These are phyloP conservation scores for Hermodice carunculata DNA, from an alignment of 2,888 invertebrate species.

Conservation along the genomic window DNA sequence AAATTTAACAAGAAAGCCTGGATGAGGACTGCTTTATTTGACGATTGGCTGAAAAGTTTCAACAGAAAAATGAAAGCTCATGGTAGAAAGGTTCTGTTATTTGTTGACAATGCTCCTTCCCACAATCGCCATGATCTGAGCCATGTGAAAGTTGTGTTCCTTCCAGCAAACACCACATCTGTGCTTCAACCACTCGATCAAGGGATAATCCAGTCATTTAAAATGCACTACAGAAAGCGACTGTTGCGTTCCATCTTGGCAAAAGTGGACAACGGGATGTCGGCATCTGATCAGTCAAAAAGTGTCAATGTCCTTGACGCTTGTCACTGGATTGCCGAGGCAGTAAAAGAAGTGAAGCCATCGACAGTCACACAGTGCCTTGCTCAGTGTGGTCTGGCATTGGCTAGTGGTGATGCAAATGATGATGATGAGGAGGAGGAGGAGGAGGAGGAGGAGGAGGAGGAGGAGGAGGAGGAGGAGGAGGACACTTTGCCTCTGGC, in stretches of 20 bases:
- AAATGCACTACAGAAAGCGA: neutral
- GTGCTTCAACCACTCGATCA: slow-evolving; percentile 3
- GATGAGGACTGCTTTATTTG: neutral
- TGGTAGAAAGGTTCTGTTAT: neutral
- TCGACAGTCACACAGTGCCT: no score
- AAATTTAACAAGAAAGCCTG: neutral
- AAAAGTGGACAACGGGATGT: neutral
- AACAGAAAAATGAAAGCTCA: neutral
- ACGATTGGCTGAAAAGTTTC: neutral
- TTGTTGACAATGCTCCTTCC: neutral
- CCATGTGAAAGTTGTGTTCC: neutral
- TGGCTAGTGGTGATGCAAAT: no score
- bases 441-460: no score
- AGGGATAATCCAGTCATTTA: neutral
- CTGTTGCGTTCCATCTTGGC: neutral
- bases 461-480: no score
- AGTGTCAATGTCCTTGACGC: no score
- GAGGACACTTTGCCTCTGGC: no score
- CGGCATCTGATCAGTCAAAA: no score
- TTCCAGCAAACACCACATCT: slow-evolving; percentile 3
- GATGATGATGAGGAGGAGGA: no score
- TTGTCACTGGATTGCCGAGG: no score
- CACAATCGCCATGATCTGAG: neutral
- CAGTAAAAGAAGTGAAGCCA: no score
- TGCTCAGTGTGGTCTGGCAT: no score